Evolutionary conservation across 30 jellyfish, hydroid and myxozoan species (phyloP).

Genomic region (Aurelia aurita): DNA sequence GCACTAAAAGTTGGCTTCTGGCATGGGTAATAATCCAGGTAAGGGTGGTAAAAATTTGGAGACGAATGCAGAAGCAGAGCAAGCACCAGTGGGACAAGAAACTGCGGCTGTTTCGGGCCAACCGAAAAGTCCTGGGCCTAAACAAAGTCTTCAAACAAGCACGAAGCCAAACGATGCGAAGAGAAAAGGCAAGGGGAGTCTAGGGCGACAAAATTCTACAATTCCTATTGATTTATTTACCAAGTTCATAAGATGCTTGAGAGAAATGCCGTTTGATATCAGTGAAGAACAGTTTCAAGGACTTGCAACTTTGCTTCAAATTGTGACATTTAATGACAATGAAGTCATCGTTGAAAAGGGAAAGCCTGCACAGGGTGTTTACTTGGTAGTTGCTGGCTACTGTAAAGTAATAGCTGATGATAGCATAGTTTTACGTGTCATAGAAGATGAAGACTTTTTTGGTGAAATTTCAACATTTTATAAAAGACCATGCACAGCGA

Average conservation of each 20-base stretch:
- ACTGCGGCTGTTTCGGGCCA: too few species aligned
- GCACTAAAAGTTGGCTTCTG: too few species aligned
- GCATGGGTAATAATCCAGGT: slow-evolving; percentile 23
- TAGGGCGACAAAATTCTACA: neutral
- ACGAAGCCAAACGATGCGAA: too few species aligned
- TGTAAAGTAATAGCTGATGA: slow-evolving; percentile 50
- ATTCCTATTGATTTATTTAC: slow-evolving; percentile 32
- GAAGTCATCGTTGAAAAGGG: slow-evolving; percentile 56
- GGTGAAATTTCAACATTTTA: slow-evolving; percentile 78
- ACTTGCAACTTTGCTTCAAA: slow-evolving; percentile 20
- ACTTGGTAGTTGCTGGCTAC: slow-evolving; percentile 63
- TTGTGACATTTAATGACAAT: slow-evolving; percentile 33
- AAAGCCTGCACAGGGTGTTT: slow-evolving; percentile 42
- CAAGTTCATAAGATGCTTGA: slow-evolving; percentile 50
- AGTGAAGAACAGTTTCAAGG: slow-evolving; percentile 49
- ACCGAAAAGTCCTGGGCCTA: neutral
- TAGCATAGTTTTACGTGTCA: slow-evolving; percentile 10
- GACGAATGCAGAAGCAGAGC: neutral
- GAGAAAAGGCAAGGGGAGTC: too few species aligned
- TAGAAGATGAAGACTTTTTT: slow-evolving; percentile 66
- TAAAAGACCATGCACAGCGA: slow-evolving; percentile 66
- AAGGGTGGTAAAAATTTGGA: neutral
- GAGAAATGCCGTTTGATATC: slow-evolving; percentile 54
- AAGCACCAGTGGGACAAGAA: too few species aligned
- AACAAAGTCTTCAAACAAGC: neutral